Percentiles rank a stretch among this genome's conserved stretches.
Conservation (phyloP, 2,888 invertebrate species). For the Lottia gigantea region DNA sequence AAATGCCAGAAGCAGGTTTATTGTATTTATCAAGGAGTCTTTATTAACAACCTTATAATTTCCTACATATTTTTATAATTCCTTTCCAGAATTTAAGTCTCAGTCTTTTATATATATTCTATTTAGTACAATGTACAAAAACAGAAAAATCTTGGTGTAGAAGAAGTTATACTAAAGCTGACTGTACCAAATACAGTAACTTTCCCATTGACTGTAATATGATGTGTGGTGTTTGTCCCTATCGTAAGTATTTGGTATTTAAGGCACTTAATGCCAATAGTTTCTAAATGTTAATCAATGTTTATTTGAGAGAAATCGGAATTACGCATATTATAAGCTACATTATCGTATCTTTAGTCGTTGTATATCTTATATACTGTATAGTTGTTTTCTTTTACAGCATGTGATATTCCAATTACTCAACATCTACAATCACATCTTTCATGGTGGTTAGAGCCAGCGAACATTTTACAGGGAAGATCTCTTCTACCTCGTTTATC, state of each 20-base stretch:
- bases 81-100: too few relatives aligned
- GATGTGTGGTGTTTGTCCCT: constrained; percentile 1
- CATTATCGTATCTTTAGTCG: too few relatives aligned
- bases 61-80: not conserved
- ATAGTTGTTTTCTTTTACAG: too few relatives aligned
- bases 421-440: constrained; percentile 18
- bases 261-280: too few relatives aligned
- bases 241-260: constrained; percentile 6
- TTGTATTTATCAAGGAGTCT: too few relatives aligned
- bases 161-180: not conserved
- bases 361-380: too few relatives aligned
- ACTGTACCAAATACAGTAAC: not conserved
- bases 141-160: not conserved
- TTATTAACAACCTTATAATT: too few relatives aligned
- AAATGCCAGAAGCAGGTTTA: too few relatives aligned
- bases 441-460: constrained; percentile 18
- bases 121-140: not conserved
- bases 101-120: too few relatives aligned
- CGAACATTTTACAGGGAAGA: constrained; percentile 13
- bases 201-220: not conserved
- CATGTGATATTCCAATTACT: not conserved
- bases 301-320: too few relatives aligned
- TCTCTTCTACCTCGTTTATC: not conserved
- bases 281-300: too few relatives aligned
- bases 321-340: too few relatives aligned